Evolutionary conservation across 2,888 invertebrate species (phyloP), one percentile per base, ranked within the genome.

Genomic region (Gerris lacustris): DNA sequence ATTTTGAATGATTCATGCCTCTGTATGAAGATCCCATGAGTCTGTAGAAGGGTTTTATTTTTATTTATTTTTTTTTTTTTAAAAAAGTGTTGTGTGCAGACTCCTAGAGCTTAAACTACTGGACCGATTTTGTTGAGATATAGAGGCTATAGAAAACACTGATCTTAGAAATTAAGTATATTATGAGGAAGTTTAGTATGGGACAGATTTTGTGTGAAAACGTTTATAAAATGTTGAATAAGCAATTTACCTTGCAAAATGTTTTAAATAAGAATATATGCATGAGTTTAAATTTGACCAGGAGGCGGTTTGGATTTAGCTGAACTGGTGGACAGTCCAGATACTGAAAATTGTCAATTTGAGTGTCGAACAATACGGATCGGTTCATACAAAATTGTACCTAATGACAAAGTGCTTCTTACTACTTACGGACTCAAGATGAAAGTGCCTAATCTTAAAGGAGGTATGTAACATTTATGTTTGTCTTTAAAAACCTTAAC

Each of bases 341-440:
- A 84, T 75, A 82, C 83, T 67, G 78, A 84, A 68, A 83, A 83
- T 69, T 85, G 86, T n/a, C 80, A 84, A 67, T 78, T 91, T 11
- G 81, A 82, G 18, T 93, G 93, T 80, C 85, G 91, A 75, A 89
- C 90, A 31, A 87, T 94, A 71, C 84, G 94, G 74, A 88, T 95
- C 79, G 94, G 95, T 63, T 91, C 92, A 17, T 91, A 92, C 79
- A 88, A 89, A 82, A 90, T 88, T 78, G 84, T 87, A 75, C 89
- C 92, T 44, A 84, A 84, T 73, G 89, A 91, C 79, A 86, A 87
- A 80, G 88, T 93, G 80, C 79, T 84, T 73, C 78, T 84, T 67
- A 81, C 83, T 5, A 77, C 80, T 44, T 77, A 77, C 72, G 83
- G 83, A 63, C 77, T 85, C 63, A 79, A 78, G 74, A 78, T 84